phyloP scores from a whole-genome alignment of 2,888 invertebrate species.

The Brachyopa scutellaris region DNA sequence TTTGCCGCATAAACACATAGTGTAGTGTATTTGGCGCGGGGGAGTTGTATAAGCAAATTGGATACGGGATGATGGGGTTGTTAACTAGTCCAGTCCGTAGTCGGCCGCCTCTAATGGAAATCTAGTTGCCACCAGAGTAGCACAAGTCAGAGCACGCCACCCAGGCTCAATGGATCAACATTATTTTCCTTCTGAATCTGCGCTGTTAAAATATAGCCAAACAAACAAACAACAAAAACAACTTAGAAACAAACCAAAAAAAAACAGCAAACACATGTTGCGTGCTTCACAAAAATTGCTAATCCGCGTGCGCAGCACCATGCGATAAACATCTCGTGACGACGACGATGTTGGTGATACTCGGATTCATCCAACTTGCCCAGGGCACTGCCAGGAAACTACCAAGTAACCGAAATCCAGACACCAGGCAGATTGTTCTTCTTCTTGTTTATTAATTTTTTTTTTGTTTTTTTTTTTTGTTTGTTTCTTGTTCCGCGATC shows the following conservation, averaged over 20 bases:
- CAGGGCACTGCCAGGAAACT: constrained; percentile 56
- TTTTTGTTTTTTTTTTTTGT: too few relatives aligned
- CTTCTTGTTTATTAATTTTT: too few relatives aligned
- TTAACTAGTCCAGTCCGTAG: constrained; percentile 36
- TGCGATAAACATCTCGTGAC: constrained; percentile 70
- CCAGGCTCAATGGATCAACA: constrained; percentile 60
- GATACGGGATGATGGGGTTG: constrained; percentile 25
- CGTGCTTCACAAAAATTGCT: constrained; percentile 67
- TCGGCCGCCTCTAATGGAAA: constrained; percentile 38
- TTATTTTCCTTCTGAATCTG: constrained; percentile 21
- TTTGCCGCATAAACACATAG: constrained; percentile 73
- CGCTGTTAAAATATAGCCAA: too few relatives aligned
- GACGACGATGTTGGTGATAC: constrained; percentile 68
- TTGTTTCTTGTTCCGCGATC: too few relatives aligned
- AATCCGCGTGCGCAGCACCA: constrained; percentile 70
- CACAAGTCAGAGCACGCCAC: constrained; percentile 67
- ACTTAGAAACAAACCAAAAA: not conserved
- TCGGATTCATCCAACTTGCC: constrained; percentile 57
- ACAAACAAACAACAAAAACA: not conserved
- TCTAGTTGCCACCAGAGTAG: constrained; percentile 69
- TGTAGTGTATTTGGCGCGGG: constrained; percentile 45
- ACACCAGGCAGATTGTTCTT: constrained; percentile 67
- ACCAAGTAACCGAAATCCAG: constrained; percentile 61
- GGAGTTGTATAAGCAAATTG: constrained; percentile 68
- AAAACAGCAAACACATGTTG: constrained; percentile 68